Evolutionary conservation across 37 sponge, comb jelly and placozoan species (phyloP), one percentile per base, ranked within the genome.

Genomic region (Eunapius fragilis): DNA sequence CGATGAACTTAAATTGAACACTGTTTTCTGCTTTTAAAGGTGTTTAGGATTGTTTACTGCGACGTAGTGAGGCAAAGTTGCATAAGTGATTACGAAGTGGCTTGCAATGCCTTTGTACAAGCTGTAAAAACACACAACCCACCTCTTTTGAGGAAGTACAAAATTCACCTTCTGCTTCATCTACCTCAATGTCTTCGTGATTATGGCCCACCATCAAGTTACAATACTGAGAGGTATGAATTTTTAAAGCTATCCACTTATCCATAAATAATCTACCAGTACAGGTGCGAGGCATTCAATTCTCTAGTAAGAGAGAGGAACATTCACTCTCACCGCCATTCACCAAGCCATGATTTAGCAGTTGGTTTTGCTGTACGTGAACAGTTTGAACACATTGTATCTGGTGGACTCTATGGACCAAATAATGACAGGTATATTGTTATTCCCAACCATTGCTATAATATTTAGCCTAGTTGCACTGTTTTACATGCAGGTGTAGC

Each of bases 161-260:
- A 58, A 17, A 58, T 58, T 58, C 22, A 58, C 22, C 58, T 58
- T 58, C 58, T 58, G 22, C 75, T 87, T 14, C 87, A 87, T 36
- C 34, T 87, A 30, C 80, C 70, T 17, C 75, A 87, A 17, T 48
- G 47, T 72, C 80, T 87, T 25, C 72, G 37, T 13, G 80, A 80
- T 72, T 87, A 80, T 80, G 87, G 87, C 25, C 87, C 87, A 45
- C 24, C 87, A 78, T 25, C 34, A 25, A 37, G 23, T 38, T 86
- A 72, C 70, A 86, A 71, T 36, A 86, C 87, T 69, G 80, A 86
- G 47, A 86, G 87, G 87, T 85, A 41, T 6, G 41, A 41, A 41
- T 41, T 41, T 41, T 41, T 41, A 41, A 41, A 41, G 41, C 41
- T 41, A 41, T 41, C 41, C 30, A 31, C 24, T 26, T 24, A 75